Evolutionary conservation across 2,888 invertebrate genomes (phyloP), one percentile per base, ranked within the genome.

Genomic region (Morpho helenor): DNA sequence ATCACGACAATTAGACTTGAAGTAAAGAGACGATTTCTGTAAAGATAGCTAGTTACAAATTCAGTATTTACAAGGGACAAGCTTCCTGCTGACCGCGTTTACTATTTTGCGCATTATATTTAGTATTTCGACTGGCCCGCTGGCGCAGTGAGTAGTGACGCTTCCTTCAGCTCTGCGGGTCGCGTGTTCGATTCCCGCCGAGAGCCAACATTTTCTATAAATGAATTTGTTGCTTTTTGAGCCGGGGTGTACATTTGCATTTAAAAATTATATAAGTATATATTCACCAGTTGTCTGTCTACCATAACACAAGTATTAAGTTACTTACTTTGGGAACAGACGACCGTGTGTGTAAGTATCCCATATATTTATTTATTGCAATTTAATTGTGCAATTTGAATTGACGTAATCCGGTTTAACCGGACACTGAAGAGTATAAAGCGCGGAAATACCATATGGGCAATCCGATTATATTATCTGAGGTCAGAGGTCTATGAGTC

Each of bases 21-120:
- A 46, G 48, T 49, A 52, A 45, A 41, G 49, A 59, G 50, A 59
- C 51, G 59, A 60, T 60, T 57, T 58, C 48, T 53, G 57, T 52
- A 45, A 54, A 40, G 54, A 58, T 60, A 53, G 22, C 53, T 50
- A 62, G 62, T 63, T 71, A 71, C 69, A 65, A 60, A 74, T 82
- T 85, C 82, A 82, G 78, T 84, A 84, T 84, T 83, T 84, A 73
- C 70, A 68, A 70, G 72, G 65, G 74, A 70, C 67, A 60, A 69
- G 77, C 72, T 85, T 86, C 84, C 85, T 86, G 83, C 79, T 84
- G 82, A 79, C 85, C 84, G 82, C 78, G 84, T 80, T 86, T 82
- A 71, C 72, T 63, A 41, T 53, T 41, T 47, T 53, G 46, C 46
- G 9, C 46, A 16, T 16, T 16, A 16, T 16, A 16, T 16, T 16